Base-by-base conservation (phyloP, 2,797 vertebrate species). In the Megaceryle alcyon region DNA sequence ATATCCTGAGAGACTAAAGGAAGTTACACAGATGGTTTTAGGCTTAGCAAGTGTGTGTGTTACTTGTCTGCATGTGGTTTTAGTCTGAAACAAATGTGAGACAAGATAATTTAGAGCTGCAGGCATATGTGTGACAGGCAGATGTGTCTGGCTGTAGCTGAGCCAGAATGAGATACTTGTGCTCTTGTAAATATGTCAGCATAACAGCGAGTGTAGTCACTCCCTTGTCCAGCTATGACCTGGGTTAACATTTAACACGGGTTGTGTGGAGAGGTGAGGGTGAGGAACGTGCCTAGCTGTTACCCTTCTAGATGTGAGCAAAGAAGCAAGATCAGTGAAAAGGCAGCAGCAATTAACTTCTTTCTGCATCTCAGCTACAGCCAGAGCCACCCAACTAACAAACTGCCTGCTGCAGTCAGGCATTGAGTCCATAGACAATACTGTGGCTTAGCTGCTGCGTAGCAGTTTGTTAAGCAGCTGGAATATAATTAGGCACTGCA, bases 111-210 rank as follows among this genome's bases (percentile, higher is more conserved):
- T 89, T 23, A 26, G 64, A 60, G 81, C 63, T 92, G 31, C 84
- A 78, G 70, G 48, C 85, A 80, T 56, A 70, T 63, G 43, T 71
- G 69, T 61, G 76, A 76, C 43, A 69, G 56, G 33, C 82, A 88
- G 90, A 87, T 88, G 64, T 86, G 53, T 86, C 70, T 82, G 73
- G 20, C 66, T 88, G 56, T 43, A 80, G 68, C 81, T 49, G 56
- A 89, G 60, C 68, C 71, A 92, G 75, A 66, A 53, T 43, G 75
- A 95, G 39, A 26, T 80, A 64, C 60, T 56, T 80, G 57, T 66
- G 39, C 59, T 82, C 39, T n/a, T 79, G 23, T 49, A 60, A 88
- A 53, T 64, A 33, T 88, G 33, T 82, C 35, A 49, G 60, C 12
- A 3, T 78, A 46, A 78, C 10, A 26, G n/a, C 7, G 11, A 59